Base-by-base conservation (phyloP, 2,888 invertebrate genomes). In the Drosophila subquinaria region DNA sequence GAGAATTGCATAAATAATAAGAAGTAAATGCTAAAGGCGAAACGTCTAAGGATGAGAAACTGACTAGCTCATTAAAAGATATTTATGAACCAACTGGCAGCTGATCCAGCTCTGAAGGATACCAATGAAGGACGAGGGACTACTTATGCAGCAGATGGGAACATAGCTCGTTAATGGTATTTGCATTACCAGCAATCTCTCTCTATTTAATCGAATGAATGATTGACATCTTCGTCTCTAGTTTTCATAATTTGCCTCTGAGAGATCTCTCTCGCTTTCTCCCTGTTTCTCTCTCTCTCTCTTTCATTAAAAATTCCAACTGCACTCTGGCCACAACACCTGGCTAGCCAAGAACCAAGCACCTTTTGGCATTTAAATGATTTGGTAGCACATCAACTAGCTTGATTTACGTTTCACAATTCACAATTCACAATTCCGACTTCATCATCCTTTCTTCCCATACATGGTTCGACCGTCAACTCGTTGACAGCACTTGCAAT, bases 381-480 rank as follows among this genome's bases (percentile, higher is more conserved):
- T 64, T 80, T 73, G 56, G 33, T 56, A 27, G 50, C 45, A 42
- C 51, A 78, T 47, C 69, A 57, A 33, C n/a, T 8, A 9, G 45
- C 53, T 69, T 69, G 76, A 76, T 73, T 73, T 69, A 76, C 73
- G 48, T 52, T 33, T 51, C 35, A 63, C 35, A 33, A 65, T 61
- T 51, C 35, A 63, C 35, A 33, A 65, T 61, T 51, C 35, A 63
- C 35, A 33, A 65, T 61, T 50, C 50, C 8, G 23, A 13, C 13
- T 27, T n/a, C 9, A 20, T 38, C 55, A 38, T 15, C 27, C 27
- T 30, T 40, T 35, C 45, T 50, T 23, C 50, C 11, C 33, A 38
- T 43, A 30, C 33, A 38, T 43, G 27, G 67, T 55, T 59, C 30
- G 48, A 50, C 9, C 15, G 48, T 48, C 61, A 69, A 57, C 42